These are phyloP conservation scores for Brachionichthys hirsutus DNA, from an alignment of 2,113 vertebrate genomes.

Conservation along the genomic window DNA sequence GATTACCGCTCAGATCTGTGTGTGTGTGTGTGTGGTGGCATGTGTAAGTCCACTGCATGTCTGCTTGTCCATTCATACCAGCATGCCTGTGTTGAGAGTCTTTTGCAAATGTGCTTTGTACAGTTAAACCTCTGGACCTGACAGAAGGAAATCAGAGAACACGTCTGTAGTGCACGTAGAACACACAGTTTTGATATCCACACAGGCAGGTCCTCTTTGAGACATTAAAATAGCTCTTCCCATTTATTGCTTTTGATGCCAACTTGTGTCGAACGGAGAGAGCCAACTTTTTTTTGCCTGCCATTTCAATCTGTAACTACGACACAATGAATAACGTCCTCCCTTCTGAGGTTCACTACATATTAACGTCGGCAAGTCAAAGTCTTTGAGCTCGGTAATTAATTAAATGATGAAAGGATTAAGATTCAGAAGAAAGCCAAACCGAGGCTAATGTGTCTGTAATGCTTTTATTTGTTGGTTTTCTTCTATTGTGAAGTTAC, in stretches of 20 bases:
- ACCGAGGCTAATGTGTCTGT: constrained; percentile 1
- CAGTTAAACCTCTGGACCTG: constrained; percentile 55
- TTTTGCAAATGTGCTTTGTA: constrained; percentile 36
- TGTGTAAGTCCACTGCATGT: constrained; percentile 7
- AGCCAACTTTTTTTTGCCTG: constrained; percentile 50
- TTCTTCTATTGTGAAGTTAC: neutral
- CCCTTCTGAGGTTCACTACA: constrained; percentile 55
- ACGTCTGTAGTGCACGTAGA: constrained; percentile 50
- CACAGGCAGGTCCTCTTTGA: constrained; percentile 51
- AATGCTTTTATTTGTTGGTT: constrained; percentile 1
- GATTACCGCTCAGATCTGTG: constrained; percentile 34
- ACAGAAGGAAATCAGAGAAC: constrained; percentile 44
- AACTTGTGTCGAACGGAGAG: constrained; percentile 52
- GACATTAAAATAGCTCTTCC: constrained; percentile 60
- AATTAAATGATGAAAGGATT: constrained; percentile 42
- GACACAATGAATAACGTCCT: constrained; percentile 49
- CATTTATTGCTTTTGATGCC: constrained; percentile 67
- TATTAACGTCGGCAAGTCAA: constrained; percentile 42
- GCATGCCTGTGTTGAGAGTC: neutral
- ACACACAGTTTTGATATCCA: constrained; percentile 43
- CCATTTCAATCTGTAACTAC: constrained; percentile 59
- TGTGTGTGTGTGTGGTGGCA: constrained; percentile 12
- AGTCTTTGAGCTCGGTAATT: constrained; percentile 45
- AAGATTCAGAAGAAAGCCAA: constrained; percentile 3
- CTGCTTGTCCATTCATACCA: constrained; percentile 4